Base-by-base conservation (phyloP, 2,888 invertebrate species). In the Sinopyrophorus schimmeli region DNA sequence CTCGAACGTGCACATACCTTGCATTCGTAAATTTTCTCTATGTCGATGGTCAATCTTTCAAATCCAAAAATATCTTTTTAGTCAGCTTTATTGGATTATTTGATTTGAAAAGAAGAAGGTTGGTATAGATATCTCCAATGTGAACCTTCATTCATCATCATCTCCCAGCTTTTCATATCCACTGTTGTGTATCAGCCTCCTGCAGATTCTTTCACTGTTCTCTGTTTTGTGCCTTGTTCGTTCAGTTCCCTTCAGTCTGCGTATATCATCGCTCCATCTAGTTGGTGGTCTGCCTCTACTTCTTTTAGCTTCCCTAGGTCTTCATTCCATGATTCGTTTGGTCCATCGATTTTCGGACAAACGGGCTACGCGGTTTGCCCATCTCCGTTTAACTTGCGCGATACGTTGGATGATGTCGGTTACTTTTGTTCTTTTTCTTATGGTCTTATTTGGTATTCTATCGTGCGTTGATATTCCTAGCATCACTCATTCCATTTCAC, bases 401-500 rank as follows among this genome's bases (percentile, higher is more conserved):
- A 3, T 7, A 9, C 10, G 7, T n/a, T n/a, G 7, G n/a, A n/a
- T n/a, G n/a, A 7, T 24, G 10, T 24, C 24, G 3, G 3, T 24
- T n/a, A 24, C 3, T 5, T 24, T 24, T 5, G 24, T 3, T 24
- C 10, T 24, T 24, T 24, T n/a, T 24, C 24, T 24, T 5, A 24
- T 24, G n/a, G 7, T 10, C 3, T 3, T 3, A n/a, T n/a, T 24
- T 3, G 3, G 7, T 5, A 24, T 10, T 3, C 10, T 24, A 10
- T 24, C 24, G 7, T 3, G 10, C 3, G 10, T 5, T 24, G 3
- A 9, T 24, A 24, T 24, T 7, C 5, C 24, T 7, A 24, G 18
- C 32, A 10, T 32, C 10, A 20, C 17, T 18, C 20, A 11, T 11
- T 32, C 11, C 20, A 11, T 32, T 32, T 18, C 32, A n/a, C 10